Percentiles rank a stretch among this genome's conserved stretches.
phyloP scores from a whole-genome alignment of 2,888 invertebrate species.

The Atrina japonica region DNA sequence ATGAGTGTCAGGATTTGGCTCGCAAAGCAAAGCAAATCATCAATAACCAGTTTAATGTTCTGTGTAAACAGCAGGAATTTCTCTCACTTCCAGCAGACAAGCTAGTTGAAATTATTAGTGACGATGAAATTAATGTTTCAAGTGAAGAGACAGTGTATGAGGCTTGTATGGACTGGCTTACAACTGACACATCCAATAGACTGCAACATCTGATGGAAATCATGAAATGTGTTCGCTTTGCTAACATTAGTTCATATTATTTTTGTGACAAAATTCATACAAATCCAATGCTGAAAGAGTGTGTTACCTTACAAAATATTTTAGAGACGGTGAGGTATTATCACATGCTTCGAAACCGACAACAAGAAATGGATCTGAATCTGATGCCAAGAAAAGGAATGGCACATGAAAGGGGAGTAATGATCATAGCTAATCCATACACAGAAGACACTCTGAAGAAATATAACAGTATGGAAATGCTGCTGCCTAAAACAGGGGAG shows the following conservation, averaged over 20 bases:
- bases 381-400: conserved; percentile 76
- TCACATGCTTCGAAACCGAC: conserved; percentile 77
- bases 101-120: conserved; percentile 75
- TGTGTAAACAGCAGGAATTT: conserved; percentile 76
- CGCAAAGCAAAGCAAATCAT: conserved; percentile 73
- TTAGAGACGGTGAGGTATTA: conserved; percentile 73
- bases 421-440: conserved; percentile 79
- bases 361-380: conserved; percentile 77
- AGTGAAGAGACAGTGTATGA: conserved; percentile 76
- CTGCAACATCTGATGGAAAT: conserved; percentile 61
- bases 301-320: conserved; percentile 57
- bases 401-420: conserved; percentile 73
- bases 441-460: conserved; percentile 76
- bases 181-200: conserved; percentile 58
- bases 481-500: conserved; percentile 74
- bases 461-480: conserved; percentile 77
- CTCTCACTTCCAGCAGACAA: conserved; percentile 76
- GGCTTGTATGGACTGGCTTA: conserved; percentile 76
- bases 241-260: conserved; percentile 78
- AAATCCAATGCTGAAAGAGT: conserved; percentile 61
- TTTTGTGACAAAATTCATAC: conserved; percentile 78
- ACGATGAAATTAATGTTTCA: conserved; percentile 75
- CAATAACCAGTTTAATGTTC: conserved; percentile 66
- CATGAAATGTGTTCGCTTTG: conserved; percentile 77
- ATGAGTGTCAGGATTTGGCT: conserved; percentile 73